These are phyloP conservation scores for Yoshiicerus persimilis DNA, from an alignment of 1,140 invertebrate species.

Conservation along the genomic window DNA sequence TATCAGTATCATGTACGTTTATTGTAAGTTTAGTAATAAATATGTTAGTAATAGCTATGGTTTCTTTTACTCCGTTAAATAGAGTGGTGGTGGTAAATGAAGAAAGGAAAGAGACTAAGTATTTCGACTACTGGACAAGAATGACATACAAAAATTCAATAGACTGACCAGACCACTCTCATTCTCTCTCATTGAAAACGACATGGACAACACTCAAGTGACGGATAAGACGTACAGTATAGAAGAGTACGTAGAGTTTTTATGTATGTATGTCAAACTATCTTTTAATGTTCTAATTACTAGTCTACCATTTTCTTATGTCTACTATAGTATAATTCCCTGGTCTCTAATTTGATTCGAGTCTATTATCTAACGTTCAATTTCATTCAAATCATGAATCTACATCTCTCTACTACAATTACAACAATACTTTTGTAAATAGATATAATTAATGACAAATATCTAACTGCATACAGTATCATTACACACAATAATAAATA, in stretches of 20 bases:
- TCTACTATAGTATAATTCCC: background rate
- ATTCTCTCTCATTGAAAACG: constrained; percentile 6
- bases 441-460: background rate
- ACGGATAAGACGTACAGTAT: constrained; percentile 7
- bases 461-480: background rate
- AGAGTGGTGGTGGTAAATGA: background rate
- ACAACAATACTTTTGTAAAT: background rate
- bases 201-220: constrained; percentile 14
- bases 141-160: constrained; percentile 13
- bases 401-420: background rate
- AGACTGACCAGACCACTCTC: background rate
- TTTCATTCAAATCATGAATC: background rate
- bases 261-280: background rate
- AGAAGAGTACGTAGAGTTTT: background rate
- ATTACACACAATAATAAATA: background rate
- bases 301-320: background rate
- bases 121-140: background rate
- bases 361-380: background rate
- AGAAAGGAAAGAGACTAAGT: background rate
- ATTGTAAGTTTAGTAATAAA: background rate
- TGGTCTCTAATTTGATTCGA: background rate
- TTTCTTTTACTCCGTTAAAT: background rate
- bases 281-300: too few species aligned
- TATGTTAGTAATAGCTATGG: background rate
- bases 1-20: background rate